These are phyloP conservation scores for Ophion ventricosus DNA, from an alignment of 2,888 invertebrate species.

Conservation along the genomic window DNA sequence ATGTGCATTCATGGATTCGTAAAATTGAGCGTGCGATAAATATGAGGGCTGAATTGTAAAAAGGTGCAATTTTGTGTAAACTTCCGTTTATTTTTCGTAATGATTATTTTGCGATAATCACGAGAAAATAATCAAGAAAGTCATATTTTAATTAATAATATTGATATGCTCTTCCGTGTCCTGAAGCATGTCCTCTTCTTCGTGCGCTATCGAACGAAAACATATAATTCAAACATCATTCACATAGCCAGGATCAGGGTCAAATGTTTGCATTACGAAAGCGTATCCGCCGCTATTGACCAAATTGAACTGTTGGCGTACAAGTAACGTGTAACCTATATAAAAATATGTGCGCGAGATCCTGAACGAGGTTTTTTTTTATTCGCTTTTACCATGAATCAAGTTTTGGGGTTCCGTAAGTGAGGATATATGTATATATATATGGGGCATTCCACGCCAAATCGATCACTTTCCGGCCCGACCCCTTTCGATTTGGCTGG, in stretches of 20 bases:
- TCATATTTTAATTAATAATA: background rate
- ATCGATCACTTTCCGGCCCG: too few relatives aligned
- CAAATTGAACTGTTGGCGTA: constrained; percentile 54
- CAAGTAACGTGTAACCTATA: constrained; percentile 26
- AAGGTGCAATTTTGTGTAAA: too few relatives aligned
- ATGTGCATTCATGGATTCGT: too few relatives aligned
- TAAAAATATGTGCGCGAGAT: constrained; percentile 43
- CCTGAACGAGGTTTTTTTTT: constrained; percentile 39
- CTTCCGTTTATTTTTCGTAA: too few relatives aligned
- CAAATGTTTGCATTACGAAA: constrained; percentile 46
- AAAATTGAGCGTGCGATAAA: too few relatives aligned
- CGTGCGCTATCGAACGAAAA: constrained; percentile 21
- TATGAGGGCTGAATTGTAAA: too few relatives aligned
- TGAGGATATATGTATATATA: constrained; percentile 3
- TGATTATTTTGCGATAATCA: background rate
- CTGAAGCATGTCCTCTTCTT: too few relatives aligned
- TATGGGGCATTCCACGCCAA: too few relatives aligned
- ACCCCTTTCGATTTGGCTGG: too few relatives aligned
- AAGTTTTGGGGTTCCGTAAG: constrained; percentile 44
- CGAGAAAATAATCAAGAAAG: constrained; percentile 21
- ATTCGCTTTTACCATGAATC: constrained; percentile 14
- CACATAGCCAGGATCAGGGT: constrained; percentile 32
- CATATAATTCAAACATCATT: constrained; percentile 12
- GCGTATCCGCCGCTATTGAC: constrained; percentile 27
- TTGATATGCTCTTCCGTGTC: background rate